These are phyloP conservation scores for Drosophila sproati DNA, from an alignment of 1,140 invertebrate species.

Conservation along the genomic window DNA sequence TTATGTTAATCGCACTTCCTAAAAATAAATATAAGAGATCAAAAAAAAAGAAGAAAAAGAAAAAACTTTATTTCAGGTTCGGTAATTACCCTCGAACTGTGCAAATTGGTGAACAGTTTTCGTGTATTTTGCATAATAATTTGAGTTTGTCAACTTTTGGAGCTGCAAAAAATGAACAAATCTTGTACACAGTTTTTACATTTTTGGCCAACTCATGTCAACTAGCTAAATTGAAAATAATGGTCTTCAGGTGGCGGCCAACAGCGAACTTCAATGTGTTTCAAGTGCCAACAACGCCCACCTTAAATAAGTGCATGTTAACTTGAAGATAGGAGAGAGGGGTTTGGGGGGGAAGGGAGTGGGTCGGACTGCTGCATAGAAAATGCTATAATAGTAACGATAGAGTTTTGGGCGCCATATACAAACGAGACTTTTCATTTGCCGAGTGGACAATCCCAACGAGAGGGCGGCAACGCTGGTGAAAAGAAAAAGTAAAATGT, in stretches of 20 bases:
- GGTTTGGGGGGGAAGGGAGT: neutral
- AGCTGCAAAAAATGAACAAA: conserved; percentile 12
- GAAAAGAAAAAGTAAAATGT: conserved; percentile 80
- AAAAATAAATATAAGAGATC: conserved; percentile 1
- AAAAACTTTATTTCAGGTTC: conserved; percentile 44
- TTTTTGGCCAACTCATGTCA: conserved; percentile 34
- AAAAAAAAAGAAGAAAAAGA: conserved; percentile 10
- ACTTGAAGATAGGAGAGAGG: no score
- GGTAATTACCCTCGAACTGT: conserved; percentile 57
- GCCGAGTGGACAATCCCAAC: conserved; percentile 23
- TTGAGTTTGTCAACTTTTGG: conserved; percentile 69
- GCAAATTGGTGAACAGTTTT: conserved; percentile 39
- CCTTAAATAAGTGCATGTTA: neutral
- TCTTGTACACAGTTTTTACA: conserved; percentile 13
- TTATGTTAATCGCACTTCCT: conserved; percentile 40
- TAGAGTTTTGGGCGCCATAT: conserved; percentile 2
- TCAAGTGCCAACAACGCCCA: conserved; percentile 38
- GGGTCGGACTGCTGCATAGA: conserved; percentile 7
- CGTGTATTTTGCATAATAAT: conserved; percentile 60
- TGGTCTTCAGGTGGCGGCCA: conserved; percentile 21
- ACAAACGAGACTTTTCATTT: conserved; percentile 72
- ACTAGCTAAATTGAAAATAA: conserved; percentile 22
- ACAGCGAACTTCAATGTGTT: conserved; percentile 28
- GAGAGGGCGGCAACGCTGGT: conserved; percentile 43
- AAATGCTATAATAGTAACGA: conserved; percentile 41